Evolutionary conservation across 2,113 vertebrate species (phyloP).

Genomic region (Pygoscelis antarcticus): DNA sequence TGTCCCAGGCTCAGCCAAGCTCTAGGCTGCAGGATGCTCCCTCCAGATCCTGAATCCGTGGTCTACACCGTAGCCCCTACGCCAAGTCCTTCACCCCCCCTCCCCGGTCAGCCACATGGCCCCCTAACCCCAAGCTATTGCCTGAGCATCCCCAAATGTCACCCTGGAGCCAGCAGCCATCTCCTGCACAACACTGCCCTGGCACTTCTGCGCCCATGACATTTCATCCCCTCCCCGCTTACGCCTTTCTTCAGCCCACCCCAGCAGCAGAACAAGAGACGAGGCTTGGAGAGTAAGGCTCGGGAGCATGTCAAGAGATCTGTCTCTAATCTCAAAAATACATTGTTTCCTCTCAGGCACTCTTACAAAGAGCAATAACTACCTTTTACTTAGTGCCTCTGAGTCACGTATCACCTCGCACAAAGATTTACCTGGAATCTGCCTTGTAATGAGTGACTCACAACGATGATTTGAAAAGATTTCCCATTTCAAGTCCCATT

Average conservation of each 20-base stretch:
- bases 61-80: fast-evolving
- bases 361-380: background rate
- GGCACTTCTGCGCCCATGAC: background rate
- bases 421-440: conserved; percentile 62
- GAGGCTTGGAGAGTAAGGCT: background rate
- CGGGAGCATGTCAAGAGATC: background rate
- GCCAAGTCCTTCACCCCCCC: fast-evolving
- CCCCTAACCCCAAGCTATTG: background rate
- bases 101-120: fast-evolving
- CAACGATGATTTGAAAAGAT: conserved; percentile 25
- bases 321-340: background rate
- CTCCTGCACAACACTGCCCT: background rate
- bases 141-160: background rate
- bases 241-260: background rate
- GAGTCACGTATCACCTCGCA: conserved; percentile 35
- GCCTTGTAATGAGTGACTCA: conserved; percentile 55
- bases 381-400: background rate
- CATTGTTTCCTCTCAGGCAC: conserved; percentile 1
- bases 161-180: fast-evolving
- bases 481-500: conserved; percentile 48
- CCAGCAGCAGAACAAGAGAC: background rate
- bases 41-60: background rate
- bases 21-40: background rate
- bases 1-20: background rate
- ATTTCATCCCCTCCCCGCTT: background rate